Conservation (phyloP, 2,888 invertebrate species). For the Tigriopus californicus region DNA sequence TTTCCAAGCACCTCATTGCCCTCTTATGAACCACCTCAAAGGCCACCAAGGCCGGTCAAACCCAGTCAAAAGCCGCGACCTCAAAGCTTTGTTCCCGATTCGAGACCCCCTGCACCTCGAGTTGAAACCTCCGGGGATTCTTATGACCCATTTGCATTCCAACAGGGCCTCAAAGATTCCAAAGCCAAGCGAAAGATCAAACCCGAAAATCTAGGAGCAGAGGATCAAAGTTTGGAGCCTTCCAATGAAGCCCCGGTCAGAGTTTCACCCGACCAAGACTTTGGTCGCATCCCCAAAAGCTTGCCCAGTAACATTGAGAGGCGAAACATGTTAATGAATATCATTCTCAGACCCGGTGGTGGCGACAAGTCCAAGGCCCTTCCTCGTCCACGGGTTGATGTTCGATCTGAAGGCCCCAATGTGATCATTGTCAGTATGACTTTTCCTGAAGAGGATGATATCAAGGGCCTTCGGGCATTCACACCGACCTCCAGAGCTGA, state of each 20-base stretch:
- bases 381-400: conserved; percentile 14
- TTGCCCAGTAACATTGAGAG: not conserved
- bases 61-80: not conserved
- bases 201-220: too few species aligned
- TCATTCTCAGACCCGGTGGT: conserved; percentile 4
- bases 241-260: too few species aligned
- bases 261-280: not conserved
- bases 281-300: not conserved
- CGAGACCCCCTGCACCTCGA: too few species aligned
- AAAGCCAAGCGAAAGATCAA: too few species aligned
- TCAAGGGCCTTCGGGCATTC: conserved; percentile 14
- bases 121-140: too few species aligned
- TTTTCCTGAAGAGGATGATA: conserved; percentile 10
- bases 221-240: too few species aligned
- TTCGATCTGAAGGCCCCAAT: conserved; percentile 7
- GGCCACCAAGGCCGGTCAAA: not conserved
- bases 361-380: conserved; percentile 10
- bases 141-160: not conserved
- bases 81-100: too few species aligned
- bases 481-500: not conserved
- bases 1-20: not conserved
- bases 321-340: conserved; percentile 14
- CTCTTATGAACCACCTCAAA: not conserved
- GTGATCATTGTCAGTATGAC: conserved; percentile 5
- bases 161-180: too few species aligned